Evolutionary conservation across 2,888 invertebrate genomes (phyloP).

Genomic region (Cheilosia vulpina): DNA sequence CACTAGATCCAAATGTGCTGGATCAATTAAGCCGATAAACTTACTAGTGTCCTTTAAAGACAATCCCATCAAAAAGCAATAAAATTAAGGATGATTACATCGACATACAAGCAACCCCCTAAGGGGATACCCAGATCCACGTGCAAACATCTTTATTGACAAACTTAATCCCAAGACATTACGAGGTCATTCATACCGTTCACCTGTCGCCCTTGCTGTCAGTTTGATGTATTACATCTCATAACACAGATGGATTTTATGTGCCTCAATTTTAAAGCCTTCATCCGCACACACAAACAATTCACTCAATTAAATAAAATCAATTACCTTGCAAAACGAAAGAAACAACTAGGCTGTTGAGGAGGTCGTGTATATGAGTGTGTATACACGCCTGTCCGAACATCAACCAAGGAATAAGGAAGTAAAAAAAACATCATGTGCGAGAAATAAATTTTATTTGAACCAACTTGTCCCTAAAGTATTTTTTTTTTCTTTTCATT

Average conservation of each 20-base stretch:
- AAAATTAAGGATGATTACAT: not conserved
- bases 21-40: not conserved
- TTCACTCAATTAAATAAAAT: conserved; percentile 49
- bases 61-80: not conserved
- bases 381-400: not conserved
- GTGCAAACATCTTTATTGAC: conserved; percentile 38
- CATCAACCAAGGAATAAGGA: conserved; percentile 3
- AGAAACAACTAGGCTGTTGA: conserved; percentile 22
- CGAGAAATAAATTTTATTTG: conserved; percentile 69
- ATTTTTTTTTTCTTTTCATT: conserved; percentile 44
- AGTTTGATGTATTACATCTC: conserved; percentile 27
- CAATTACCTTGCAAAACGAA: conserved; percentile 28
- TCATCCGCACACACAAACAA: not conserved
- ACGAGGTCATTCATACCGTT: conserved; percentile 38
- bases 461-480: conserved; percentile 64
- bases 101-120: not conserved
- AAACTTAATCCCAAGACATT: conserved; percentile 28
- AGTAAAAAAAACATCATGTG: conserved; percentile 56
- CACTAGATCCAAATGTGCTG: no score
- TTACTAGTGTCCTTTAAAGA: no score
- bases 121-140: conserved; percentile 15
- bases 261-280: conserved; percentile 20
- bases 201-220: conserved; percentile 34
- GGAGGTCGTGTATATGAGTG: conserved; percentile 24
- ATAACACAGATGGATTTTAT: conserved; percentile 31